Evolutionary conservation across 1,140 invertebrate genomes (phyloP).

Genomic region (Musca vetustissima): DNA sequence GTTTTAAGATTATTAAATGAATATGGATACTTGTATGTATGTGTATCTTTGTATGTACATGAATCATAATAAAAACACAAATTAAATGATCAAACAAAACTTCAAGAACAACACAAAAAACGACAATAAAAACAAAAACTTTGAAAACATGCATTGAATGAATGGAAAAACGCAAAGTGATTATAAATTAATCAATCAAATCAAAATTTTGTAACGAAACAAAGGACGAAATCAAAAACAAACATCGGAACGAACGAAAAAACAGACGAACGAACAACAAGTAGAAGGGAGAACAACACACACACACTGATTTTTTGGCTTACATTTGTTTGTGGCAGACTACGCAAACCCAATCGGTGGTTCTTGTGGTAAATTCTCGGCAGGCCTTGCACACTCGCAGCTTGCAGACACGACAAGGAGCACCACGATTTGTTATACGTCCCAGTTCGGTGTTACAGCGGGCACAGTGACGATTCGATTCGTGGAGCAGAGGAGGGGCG

Average conservation of each 20-base stretch:
- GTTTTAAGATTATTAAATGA: too few relatives aligned
- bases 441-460: conserved; percentile 71
- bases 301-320: conserved; percentile 54
- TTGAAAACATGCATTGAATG: too few relatives aligned
- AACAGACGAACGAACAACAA: conserved; percentile 1
- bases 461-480: conserved; percentile 65
- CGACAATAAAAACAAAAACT: too few relatives aligned
- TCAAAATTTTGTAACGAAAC: neutral
- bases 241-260: neutral
- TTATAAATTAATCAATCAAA: neutral
- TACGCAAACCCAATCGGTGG: conserved; percentile 72
- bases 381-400: conserved; percentile 74
- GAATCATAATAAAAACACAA: too few relatives aligned
- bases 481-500: conserved; percentile 45
- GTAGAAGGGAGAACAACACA: neutral
- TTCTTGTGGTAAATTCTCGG: conserved; percentile 63
- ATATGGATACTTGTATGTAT: too few relatives aligned
- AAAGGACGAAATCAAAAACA: neutral
- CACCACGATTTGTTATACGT: conserved; percentile 74
- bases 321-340: conserved; percentile 76
- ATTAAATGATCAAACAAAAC: too few relatives aligned
- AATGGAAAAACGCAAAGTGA: too few relatives aligned
- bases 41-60: too few relatives aligned
- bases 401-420: conserved; percentile 68
- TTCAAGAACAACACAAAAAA: too few relatives aligned